These are phyloP conservation scores for Helicoverpa assulta DNA, from an alignment of 2,888 invertebrate species.

Conservation along the genomic window DNA sequence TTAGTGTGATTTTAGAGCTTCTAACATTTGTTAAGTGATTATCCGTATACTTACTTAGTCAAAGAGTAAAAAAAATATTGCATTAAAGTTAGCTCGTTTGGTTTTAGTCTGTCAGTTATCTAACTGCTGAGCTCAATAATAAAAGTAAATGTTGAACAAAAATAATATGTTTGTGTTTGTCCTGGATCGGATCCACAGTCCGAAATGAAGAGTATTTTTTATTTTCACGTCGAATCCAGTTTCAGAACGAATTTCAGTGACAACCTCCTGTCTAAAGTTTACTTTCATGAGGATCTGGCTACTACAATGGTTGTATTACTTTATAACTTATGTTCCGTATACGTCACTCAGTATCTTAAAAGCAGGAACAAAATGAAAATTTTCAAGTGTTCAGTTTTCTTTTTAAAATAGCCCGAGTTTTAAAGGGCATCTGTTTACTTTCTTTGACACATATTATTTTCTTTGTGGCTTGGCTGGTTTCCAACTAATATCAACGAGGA, in stretches of 20 bases:
- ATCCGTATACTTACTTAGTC: no score
- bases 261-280: slow-evolving; percentile 10
- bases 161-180: slow-evolving; percentile 4
- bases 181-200: slow-evolving; percentile 21
- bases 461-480: slow-evolving; percentile 45
- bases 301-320: background rate
- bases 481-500: slow-evolving; percentile 59
- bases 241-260: slow-evolving; percentile 13
- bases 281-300: slow-evolving; percentile 18
- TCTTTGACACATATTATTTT: slow-evolving; percentile 44
- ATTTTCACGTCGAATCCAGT: background rate
- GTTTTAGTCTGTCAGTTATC: no score
- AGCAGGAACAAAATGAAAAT: no score
- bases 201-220: slow-evolving; percentile 28
- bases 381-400: no score
- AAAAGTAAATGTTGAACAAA: background rate
- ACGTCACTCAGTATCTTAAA: no score
- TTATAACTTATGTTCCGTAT: background rate
- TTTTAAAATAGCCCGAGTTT: slow-evolving; percentile 24
- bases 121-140: no score
- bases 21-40: background rate
- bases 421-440: slow-evolving; percentile 41
- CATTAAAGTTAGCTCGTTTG: no score
- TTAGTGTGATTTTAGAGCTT: background rate
- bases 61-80: no score